phyloP scores from a whole-genome alignment of 2,797 vertebrate genomes.

The Sebastes iracundus region DNA sequence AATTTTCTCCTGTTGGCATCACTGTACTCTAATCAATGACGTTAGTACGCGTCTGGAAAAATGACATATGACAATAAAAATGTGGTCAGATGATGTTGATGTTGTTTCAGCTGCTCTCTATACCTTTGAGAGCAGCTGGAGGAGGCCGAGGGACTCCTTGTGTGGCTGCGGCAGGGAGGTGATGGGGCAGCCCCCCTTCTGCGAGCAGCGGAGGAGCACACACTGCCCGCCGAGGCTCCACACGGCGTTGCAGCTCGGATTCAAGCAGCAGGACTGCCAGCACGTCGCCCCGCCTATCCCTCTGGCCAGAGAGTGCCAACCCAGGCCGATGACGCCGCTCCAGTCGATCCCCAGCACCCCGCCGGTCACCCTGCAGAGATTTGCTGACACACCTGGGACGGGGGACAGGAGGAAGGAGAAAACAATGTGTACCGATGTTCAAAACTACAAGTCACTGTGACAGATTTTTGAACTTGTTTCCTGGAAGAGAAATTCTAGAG shows the following conservation, averaged over 20 bases:
- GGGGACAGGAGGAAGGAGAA: background rate
- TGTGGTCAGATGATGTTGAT: background rate
- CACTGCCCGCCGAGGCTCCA: slow-evolving; percentile 92
- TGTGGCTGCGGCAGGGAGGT: slow-evolving; percentile 76
- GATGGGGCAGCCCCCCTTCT: slow-evolving; percentile 77
- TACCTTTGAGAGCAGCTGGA: slow-evolving; percentile 80
- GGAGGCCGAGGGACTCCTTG: slow-evolving; percentile 79
- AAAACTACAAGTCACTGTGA: background rate
- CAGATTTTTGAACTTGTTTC: background rate
- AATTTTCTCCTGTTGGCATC: too few relatives aligned
- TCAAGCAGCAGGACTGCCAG: slow-evolving; percentile 89
- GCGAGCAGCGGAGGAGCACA: slow-evolving; percentile 87
- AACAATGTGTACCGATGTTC: background rate
- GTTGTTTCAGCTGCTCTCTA: background rate
- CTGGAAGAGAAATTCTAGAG: background rate
- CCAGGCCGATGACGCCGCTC: slow-evolving; percentile 75
- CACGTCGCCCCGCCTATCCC: slow-evolving; percentile 76
- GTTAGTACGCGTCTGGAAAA: background rate
- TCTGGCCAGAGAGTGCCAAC: slow-evolving; percentile 78
- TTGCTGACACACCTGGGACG: slow-evolving; percentile 67
- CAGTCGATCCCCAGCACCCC: slow-evolving; percentile 83
- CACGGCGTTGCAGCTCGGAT: slow-evolving; percentile 86
- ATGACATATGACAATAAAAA: background rate
- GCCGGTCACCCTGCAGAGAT: slow-evolving; percentile 80
- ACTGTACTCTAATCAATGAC: background rate